Percentiles rank a stretch among this genome's conserved stretches.
These are phyloP conservation scores for Cyaniris semiargus DNA, from an alignment of 2,888 invertebrate genomes.

Conservation along the genomic window DNA sequence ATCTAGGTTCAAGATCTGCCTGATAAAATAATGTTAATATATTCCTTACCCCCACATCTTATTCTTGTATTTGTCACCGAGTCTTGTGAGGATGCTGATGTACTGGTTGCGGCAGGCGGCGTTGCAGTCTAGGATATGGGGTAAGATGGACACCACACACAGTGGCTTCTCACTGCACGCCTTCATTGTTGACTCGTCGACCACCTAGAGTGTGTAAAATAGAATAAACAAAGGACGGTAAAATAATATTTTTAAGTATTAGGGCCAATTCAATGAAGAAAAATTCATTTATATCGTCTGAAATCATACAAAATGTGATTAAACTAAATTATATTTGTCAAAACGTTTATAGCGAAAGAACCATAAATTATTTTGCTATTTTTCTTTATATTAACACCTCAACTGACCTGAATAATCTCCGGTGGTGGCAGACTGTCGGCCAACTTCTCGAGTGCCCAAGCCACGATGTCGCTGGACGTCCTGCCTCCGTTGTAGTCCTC, in stretches of 20 bases:
- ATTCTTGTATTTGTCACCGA: constrained; percentile 95
- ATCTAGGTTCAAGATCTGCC: no score
- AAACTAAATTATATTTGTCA: no score
- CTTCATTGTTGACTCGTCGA: constrained; percentile 82
- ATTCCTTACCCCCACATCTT: constrained; percentile 93
- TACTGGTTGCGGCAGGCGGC: constrained; percentile 95
- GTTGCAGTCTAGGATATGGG: constrained; percentile 97
- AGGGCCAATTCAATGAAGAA: no score
- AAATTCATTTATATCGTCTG: no score
- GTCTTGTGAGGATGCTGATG: constrained; percentile 84
- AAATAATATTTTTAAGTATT: no score
- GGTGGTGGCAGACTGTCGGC: constrained; percentile 94
- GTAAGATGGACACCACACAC: constrained; percentile 95
- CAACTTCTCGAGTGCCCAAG: constrained; percentile 92
- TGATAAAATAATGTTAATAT: background rate
- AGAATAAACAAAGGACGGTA: background rate
- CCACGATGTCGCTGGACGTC: constrained; percentile 92
- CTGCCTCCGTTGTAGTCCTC: constrained; percentile 96
- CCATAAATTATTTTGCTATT: no score
- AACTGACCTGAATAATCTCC: constrained; percentile 87
- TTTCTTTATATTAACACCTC: no score
- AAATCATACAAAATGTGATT: no score
- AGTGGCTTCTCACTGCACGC: constrained; percentile 93
- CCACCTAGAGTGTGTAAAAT: constrained; percentile 75
- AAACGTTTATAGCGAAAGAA: no score